Evolutionary conservation across 2,888 invertebrate species (phyloP).

Genomic region (Chelonus formosanus): DNA sequence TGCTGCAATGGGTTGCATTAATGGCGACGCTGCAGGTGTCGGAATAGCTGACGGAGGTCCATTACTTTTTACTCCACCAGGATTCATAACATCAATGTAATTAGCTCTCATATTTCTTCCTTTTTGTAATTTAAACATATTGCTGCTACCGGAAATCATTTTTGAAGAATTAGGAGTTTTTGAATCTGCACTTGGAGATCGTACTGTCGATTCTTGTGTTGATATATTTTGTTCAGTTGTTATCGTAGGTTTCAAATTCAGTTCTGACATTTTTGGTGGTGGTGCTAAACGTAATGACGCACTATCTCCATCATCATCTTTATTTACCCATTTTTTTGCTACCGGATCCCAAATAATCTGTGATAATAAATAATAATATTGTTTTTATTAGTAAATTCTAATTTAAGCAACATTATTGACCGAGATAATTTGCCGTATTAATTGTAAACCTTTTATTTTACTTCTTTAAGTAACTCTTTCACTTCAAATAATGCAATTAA

Average conservation of each 20-base stretch:
- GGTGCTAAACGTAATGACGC: constrained; percentile 69
- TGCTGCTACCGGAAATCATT: constrained; percentile 65
- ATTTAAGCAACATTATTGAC: neutral
- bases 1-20: constrained; percentile 60
- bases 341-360: constrained; percentile 94
- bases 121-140: constrained; percentile 83
- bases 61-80: constrained; percentile 68
- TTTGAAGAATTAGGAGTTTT: constrained; percentile 47
- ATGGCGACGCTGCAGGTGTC: constrained; percentile 63
- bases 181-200: constrained; percentile 27
- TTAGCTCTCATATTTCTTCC: constrained; percentile 74
- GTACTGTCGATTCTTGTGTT: constrained; percentile 35
- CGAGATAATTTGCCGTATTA: too few relatives aligned
- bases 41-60: constrained; percentile 54
- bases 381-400: neutral
- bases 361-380: constrained; percentile 9
- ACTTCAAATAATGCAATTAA: too few relatives aligned
- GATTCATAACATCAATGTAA: constrained; percentile 91
- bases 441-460: too few relatives aligned
- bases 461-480: too few relatives aligned
- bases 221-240: constrained; percentile 61
- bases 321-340: constrained; percentile 87
- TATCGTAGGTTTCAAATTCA: constrained; percentile 52
- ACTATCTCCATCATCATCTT: constrained; percentile 76
- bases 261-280: constrained; percentile 76